Evolutionary conservation across 2,888 invertebrate genomes (phyloP), one percentile per base, ranked within the genome.

Genomic region (Scaptomyza flava): DNA sequence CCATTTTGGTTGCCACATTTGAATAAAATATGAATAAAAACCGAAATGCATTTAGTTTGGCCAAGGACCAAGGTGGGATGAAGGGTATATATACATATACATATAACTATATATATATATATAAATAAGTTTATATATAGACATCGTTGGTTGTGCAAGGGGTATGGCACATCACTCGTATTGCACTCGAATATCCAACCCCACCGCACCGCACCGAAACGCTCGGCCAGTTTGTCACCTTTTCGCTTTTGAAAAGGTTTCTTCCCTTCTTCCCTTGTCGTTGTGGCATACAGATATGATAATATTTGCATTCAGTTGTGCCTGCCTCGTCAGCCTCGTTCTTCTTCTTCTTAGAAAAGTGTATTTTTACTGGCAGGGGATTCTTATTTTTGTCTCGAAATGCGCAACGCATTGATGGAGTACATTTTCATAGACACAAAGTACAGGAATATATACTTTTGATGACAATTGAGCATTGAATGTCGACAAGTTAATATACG

Each of bases 21-120:
- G 78, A 84, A 84, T 84, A 86, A 84, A 84, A 84, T 84, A 88
- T 88, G 88, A 84, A 84, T 86, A 84, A 84, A 81, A 84, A 76
- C 87, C 78, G 81, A 84, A 84, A 88, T 88, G 83, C 88, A 84
- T 86, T 88, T 86, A 88, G 86, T 69, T 70, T 72, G 65, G 41
- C 30, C 43, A 17, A 50, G 34, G 59, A 59, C 43, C 58, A 27
- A 58, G 59, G 34, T 12, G 54, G 61, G 31, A 34, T 23, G 47
- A 34, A 14, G 23, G 7, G 51, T 5, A 14, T 36, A 30, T 47
- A 31, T 36, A 17, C 17, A 9, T 8, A 38, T 38, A 14, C 5
- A 14, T 14, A 38, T 38, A 14, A 7, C 1, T 41, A 7, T 38
- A 3, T 36, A 7, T 36, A 58, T 17, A 9, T 8, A 14, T 8